phyloP scores from a whole-genome alignment of 2,113 vertebrate species.

The Phainopepla nitens region DNA sequence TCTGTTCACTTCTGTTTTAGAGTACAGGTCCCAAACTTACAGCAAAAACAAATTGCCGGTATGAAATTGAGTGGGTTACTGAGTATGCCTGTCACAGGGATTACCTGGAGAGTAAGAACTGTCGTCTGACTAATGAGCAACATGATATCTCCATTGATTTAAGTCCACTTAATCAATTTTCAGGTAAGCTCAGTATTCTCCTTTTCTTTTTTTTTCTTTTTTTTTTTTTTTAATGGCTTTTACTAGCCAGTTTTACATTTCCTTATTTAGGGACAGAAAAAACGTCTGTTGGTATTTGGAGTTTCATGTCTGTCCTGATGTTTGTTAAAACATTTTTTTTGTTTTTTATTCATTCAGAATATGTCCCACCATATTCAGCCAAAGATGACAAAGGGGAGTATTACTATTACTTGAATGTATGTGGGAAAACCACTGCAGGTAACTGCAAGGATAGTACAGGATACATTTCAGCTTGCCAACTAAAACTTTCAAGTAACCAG shows the following conservation, averaged over 20 bases:
- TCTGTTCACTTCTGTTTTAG: conserved; percentile 54
- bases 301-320: neutral
- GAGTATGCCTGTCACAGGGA: conserved; percentile 94
- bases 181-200: conserved; percentile 61
- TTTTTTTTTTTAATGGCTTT: neutral
- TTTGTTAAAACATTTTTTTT: neutral
- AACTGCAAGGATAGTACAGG: conserved; percentile 49
- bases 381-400: conserved; percentile 75
- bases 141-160: conserved; percentile 89
- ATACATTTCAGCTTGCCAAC: conserved; percentile 81
- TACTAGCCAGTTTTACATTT: neutral
- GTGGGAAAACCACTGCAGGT: conserved; percentile 54
- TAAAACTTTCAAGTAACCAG: conserved; percentile 54
- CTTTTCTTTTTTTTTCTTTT: neutral
- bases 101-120: conserved; percentile 85
- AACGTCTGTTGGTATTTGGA: neutral
- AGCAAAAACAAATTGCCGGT: conserved; percentile 86
- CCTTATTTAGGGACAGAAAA: neutral
- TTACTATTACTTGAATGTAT: conserved; percentile 86
- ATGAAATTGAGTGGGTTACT: conserved; percentile 91
- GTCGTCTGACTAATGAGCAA: conserved; percentile 80
- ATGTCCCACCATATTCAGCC: conserved; percentile 58
- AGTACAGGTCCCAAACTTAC: conserved; percentile 85
- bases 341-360: neutral
- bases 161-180: conserved; percentile 69